These are phyloP conservation scores for Sebastes hubbsi DNA, from an alignment of 2,797 vertebrate genomes.

Conservation along the genomic window DNA sequence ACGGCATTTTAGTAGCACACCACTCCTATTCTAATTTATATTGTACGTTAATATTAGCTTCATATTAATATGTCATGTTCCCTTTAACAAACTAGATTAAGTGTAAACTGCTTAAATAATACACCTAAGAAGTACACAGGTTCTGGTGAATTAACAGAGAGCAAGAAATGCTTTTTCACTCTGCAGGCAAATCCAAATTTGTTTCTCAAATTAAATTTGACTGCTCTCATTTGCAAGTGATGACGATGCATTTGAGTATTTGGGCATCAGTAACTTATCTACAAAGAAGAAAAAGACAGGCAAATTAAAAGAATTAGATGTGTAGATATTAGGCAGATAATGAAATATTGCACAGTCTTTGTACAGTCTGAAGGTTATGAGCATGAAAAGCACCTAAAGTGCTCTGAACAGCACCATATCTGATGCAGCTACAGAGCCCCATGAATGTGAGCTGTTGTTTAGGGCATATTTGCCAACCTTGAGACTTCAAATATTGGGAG, in stretches of 20 bases:
- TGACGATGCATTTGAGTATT: not conserved
- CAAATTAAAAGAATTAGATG: not conserved
- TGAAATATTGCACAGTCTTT: not conserved
- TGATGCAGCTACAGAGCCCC: not conserved
- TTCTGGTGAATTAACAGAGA: not conserved
- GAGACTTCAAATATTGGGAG: too few species aligned
- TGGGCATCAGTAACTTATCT: not conserved
- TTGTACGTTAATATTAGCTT: not conserved
- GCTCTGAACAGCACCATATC: not conserved
- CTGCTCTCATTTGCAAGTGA: slow-evolving; percentile 21
- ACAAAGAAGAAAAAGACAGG: not conserved
- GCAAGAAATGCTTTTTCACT: not conserved
- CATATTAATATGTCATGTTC: not conserved
- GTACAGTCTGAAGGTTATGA: not conserved
- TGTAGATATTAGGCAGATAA: not conserved
- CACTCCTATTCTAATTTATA: not conserved
- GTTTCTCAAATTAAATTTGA: slow-evolving; percentile 31
- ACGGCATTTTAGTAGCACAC: not conserved
- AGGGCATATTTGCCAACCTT: too few species aligned
- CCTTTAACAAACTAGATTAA: not conserved
- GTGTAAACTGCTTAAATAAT: not conserved
- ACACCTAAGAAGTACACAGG: not conserved
- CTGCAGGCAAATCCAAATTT: slow-evolving; percentile 11
- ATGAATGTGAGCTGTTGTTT: not conserved
- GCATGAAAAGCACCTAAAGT: not conserved